Base-by-base conservation (phyloP, 1,140 invertebrate genomes). In the Antheraea mylitta region DNA sequence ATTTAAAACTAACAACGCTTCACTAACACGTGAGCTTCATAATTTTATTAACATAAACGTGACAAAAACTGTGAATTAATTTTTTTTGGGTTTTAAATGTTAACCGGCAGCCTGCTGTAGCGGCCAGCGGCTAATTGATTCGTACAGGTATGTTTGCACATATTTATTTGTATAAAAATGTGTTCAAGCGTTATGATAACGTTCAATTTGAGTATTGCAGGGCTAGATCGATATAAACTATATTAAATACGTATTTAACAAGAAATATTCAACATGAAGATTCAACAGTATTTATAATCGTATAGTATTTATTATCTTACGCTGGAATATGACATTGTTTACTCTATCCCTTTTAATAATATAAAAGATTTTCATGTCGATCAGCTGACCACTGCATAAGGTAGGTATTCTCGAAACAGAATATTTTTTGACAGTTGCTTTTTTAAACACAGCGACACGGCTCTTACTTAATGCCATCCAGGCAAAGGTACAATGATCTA, bases 11-110 rank as follows among this genome's bases (percentile, higher is more conserved):
- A 80, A 77, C 79, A 69, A 65, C 75, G 80, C 83, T 82, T 82
- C 48, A 82, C 82, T 83, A 81, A 80, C 73, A 81, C 72, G 82
- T 82, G 82, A 80, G 82, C 80, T 85, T 83, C 67, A 75, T 83
- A 81, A 82, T 75, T 76, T 66, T 68, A 73, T 73, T 63, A 77
- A 79, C 82, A 79, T 74, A 78, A 72, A 78, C 75, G 78, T 80
- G 82, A 79, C 80, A 79, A 72, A 75, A 74, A 84, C 84, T 82
- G 84, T 83, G 84, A 73, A 76, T 68, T 72, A 59, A 78, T 68
- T 19, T 37, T 45, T 65, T 63, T 63, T 67, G 60, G 68, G 67
- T 70, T 81, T 81, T 83, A 82, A 83, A 87, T 87, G 85, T 69
- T 80, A 82, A 79, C 77, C 72, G 77, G 71, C 78, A 72, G 68